These are phyloP conservation scores for Taxidea taxus DNA, from an alignment of 2,113 vertebrate genomes.

Conservation along the genomic window DNA sequence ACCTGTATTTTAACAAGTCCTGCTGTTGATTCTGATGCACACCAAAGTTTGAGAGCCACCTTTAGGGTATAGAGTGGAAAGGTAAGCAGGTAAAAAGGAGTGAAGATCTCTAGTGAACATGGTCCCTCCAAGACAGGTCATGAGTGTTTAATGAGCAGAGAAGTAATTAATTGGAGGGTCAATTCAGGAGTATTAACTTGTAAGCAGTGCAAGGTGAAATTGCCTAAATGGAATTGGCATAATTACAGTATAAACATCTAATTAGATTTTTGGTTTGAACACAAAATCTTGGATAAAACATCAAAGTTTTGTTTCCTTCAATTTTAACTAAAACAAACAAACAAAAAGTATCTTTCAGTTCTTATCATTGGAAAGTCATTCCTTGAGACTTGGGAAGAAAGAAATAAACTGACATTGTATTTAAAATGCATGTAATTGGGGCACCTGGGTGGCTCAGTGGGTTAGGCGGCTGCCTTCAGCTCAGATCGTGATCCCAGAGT, in stretches of 20 bases:
- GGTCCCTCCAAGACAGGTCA: neutral
- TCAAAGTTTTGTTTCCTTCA: neutral
- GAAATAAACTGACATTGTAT: neutral
- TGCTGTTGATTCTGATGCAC: neutral
- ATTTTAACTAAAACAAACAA: neutral
- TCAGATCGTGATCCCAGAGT: neutral
- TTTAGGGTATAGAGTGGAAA: neutral
- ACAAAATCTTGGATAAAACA: neutral
- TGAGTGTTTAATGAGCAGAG: neutral
- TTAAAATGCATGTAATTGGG: neutral
- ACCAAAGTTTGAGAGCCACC: neutral
- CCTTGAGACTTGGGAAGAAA: neutral
- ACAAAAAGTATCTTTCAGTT: neutral
- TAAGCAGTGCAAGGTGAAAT: neutral
- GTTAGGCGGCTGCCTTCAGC: no score
- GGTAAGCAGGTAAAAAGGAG: neutral
- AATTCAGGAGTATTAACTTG: neutral
- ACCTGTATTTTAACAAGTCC: neutral
- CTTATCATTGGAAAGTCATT: neutral
- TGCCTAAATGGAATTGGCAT: neutral
- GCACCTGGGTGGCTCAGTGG: no score
- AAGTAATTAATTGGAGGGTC: neutral
- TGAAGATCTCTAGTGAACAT: neutral
- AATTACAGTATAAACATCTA: neutral
- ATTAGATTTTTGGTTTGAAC: neutral